Evolutionary conservation across 2,113 vertebrate species (phyloP), one percentile per base, ranked within the genome.

Genomic region (Pygoscelis adeliae): DNA sequence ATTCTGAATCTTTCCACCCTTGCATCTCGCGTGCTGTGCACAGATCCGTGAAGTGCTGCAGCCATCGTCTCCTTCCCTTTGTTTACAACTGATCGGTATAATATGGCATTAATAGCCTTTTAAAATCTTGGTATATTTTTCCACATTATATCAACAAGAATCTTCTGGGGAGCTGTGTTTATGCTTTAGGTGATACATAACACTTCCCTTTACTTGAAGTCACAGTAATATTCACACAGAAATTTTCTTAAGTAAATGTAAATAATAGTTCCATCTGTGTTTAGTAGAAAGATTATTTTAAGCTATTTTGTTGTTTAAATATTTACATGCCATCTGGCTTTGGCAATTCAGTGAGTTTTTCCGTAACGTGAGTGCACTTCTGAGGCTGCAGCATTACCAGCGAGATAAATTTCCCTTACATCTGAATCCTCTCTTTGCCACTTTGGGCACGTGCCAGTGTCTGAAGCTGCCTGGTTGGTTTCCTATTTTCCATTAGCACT

Each of bases 291-390:
- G 86, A 90, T 79, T 50, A 92, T 97, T 89, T 71, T 71, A 56
- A 92, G 90, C 79, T 55, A 47, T 94, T 93, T 92, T 83, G 95
- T 95, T 95, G 88, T 89, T 97, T 93, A 92, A 96, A 97, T 89
- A 97, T 95, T 96, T 92, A 78, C 90, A 44, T 89, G 80, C 95
- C 95, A 93, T 90, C 91, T 93, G 97, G 93, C 94, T 94, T 74
- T 96, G 94, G 90, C 90, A 95, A 34, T 74, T 52, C 89, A 40
- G 29, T 61, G 87, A 40, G 32, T 83, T 93, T 96, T 85, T 66
- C 90, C 13, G 44, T 63, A 93, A 59, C 2, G 42, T 88, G 94
- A 96, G 88, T 59, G 88, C 94, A 66, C 88, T 93, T 96, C 46
- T 81, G 95, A 96, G 97, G 92, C 92, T 96, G 85, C 90, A 83